Percentiles rank a stretch among this genome's conserved stretches.
Evolutionary conservation across 2,797 vertebrate genomes (phyloP).

Genomic region (Varecia variegata): DNA sequence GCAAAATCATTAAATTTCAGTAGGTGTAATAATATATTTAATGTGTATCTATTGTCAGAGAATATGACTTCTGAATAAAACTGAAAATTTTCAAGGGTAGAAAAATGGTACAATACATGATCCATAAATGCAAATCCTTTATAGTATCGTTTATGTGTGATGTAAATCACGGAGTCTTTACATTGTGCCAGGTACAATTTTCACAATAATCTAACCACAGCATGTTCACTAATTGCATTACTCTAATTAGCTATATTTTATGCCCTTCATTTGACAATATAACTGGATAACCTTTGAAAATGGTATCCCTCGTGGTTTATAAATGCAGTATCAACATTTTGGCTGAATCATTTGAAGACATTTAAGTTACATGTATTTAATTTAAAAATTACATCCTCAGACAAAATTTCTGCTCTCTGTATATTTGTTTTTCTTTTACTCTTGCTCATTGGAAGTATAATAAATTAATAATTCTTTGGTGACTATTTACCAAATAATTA

Average conservation of each 20-base stretch:
- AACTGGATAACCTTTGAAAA: conserved; percentile 66
- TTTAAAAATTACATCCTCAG: conserved; percentile 49
- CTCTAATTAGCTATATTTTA: background rate
- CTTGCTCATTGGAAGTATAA: background rate
- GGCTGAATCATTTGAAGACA: conserved; percentile 27
- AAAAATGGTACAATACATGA: background rate
- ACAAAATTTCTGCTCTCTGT: background rate
- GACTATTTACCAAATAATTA: conserved; percentile 2
- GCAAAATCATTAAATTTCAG: background rate
- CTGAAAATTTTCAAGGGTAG: background rate
- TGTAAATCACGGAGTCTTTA: conserved; percentile 6
- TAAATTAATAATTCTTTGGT: background rate
- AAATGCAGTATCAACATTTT: conserved; percentile 64
- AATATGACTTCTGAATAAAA: background rate
- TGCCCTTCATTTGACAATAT: conserved; percentile 43
- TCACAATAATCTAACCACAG: background rate
- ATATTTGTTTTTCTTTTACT: background rate
- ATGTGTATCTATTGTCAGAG: background rate
- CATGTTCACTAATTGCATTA: conserved; percentile 40
- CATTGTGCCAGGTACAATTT: background rate
- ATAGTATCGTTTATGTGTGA: background rate
- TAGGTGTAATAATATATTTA: background rate
- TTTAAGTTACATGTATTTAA: conserved; percentile 42
- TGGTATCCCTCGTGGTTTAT: conserved; percentile 55
- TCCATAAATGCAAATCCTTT: background rate